Base-by-base conservation (phyloP, 2,797 vertebrate species). In the Sebastolobus altivelis region DNA sequence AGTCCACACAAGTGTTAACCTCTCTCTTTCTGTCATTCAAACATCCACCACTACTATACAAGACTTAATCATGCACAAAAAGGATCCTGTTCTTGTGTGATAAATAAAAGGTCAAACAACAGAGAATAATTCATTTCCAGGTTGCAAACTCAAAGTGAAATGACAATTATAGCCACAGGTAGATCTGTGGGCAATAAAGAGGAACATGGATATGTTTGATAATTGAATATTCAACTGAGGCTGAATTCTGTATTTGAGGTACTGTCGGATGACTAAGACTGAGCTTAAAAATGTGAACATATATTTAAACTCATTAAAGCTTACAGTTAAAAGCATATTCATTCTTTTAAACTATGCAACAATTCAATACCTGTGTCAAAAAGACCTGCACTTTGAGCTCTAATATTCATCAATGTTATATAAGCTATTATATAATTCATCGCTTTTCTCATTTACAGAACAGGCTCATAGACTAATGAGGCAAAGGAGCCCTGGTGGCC, bases 81-180 rank as follows among this genome's bases (percentile, higher is more conserved):
- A 66, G 29, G n/a, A n/a, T 65, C 72, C 16, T n/a, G 65, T 20
- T 60, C 4, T 27, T 62, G 10, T 46, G 29, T 55, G 63, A 72
- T 55, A 43, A 12, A 72, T 54, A 79, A 80, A 77, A 81, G 81
- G 83, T 68, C 77, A 80, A 77, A 79, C 38, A 22, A 62, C 67
- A 43, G 58, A 49, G 65, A 76, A 69, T 83, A 65, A 80, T 79
- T 75, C 38, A 80, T 55, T 20, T 13, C 22, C 61, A 33, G 76
- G 78, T 37, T 46, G 49, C 52, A 74, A 74, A 54, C 35, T 84
- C 65, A 75, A 79, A 79, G 72, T 40, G 67, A 75, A 85, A 79
- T 84, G 72, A 79, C 77, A 83, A 84, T 83, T 81, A 77, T 43
- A 82, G 68, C 81, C 71, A 78, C 65, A 82, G 80, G 76, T 65